Conservation (phyloP, 2,113 vertebrate genomes). For the Apaloderma vittatum region DNA sequence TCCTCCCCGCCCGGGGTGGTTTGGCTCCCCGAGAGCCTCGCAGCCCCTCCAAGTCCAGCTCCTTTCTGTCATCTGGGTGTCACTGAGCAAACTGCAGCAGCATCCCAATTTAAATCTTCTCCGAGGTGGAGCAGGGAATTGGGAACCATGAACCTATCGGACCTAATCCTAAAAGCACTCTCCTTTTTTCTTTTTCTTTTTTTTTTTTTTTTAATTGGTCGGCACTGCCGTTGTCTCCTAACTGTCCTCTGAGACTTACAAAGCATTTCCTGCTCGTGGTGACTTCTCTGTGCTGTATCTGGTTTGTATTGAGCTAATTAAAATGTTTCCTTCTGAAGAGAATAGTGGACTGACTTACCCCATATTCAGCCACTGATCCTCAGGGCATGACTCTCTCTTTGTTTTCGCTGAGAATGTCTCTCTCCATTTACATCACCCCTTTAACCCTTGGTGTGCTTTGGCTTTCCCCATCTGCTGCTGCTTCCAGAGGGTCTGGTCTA, state of each 20-base stretch:
- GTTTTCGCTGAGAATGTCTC: conserved; percentile 66
- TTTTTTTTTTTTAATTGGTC: neutral
- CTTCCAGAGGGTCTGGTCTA: neutral
- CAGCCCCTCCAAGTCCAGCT: neutral
- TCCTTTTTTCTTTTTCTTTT: neutral
- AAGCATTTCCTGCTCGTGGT: conserved; percentile 66
- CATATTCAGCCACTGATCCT: conserved; percentile 52
- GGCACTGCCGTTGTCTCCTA: conserved; percentile 43
- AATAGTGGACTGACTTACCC: conserved; percentile 15
- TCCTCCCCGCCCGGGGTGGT: neutral
- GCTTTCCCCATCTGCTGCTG: neutral
- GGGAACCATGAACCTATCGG: conserved; percentile 20
- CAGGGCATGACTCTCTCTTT: conserved; percentile 68
- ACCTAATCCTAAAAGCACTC: neutral
- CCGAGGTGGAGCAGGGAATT: neutral
- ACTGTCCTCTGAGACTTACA: conserved; percentile 61
- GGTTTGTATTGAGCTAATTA: conserved; percentile 74
- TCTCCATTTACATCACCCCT: conserved; percentile 62
- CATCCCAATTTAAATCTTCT: neutral
- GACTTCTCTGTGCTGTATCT: conserved; percentile 53
- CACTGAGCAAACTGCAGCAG: neutral
- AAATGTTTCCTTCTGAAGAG: conserved; percentile 51
- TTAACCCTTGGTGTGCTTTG: conserved; percentile 45
- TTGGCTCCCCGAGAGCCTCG: neutral
- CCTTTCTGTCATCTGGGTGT: neutral